phyloP scores from a whole-genome alignment of 2,888 invertebrate genomes.

The Agrotis exclamationis region DNA sequence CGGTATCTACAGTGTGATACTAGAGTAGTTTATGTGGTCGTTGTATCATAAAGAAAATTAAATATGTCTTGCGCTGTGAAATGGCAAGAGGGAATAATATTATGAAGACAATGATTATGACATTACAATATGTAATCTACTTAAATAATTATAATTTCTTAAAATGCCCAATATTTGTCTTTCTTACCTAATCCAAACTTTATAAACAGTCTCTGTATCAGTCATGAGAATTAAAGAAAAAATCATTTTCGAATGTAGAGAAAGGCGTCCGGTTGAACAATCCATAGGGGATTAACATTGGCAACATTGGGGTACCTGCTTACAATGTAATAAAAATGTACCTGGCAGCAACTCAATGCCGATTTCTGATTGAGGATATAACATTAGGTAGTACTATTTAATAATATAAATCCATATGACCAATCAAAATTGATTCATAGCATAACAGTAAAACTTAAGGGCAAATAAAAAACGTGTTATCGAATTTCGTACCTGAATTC shows the following conservation, averaged over 20 bases:
- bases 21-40: conserved; percentile 20
- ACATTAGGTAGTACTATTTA: no score
- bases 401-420: no score
- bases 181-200: neutral
- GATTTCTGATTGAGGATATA: neutral
- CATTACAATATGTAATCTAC: no score
- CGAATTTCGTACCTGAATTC: conserved; percentile 68
- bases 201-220: neutral
- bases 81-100: neutral
- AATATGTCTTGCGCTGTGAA: neutral
- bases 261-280: neutral
- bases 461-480: conserved; percentile 37
- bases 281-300: conserved; percentile 4
- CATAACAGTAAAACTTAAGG: conserved; percentile 1
- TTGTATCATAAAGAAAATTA: conserved; percentile 11
- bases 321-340: conserved; percentile 16
- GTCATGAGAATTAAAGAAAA: neutral
- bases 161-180: neutral
- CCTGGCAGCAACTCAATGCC: neutral
- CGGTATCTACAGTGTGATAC: conserved; percentile 19
- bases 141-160: neutral
- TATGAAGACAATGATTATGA: no score
- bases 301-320: conserved; percentile 6
- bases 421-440: no score
- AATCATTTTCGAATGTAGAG: neutral